These are phyloP conservation scores for Archilochus colubris DNA, from an alignment of 2,113 vertebrate species.

Conservation along the genomic window DNA sequence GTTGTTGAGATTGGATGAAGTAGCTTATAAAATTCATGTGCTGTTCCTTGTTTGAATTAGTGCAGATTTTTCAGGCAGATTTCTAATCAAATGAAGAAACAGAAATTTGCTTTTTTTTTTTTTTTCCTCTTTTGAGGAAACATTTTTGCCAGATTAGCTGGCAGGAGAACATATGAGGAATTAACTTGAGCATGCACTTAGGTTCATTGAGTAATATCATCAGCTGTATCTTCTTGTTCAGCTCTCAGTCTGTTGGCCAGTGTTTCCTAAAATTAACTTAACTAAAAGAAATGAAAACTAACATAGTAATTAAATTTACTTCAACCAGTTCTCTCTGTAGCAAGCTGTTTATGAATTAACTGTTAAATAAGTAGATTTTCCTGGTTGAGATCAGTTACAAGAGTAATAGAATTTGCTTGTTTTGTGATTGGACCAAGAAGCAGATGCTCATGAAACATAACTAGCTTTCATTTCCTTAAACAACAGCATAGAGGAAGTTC, in stretches of 20 bases:
- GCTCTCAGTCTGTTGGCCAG: not conserved
- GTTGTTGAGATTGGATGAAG: constrained; percentile 27
- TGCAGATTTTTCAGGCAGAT: constrained; percentile 14
- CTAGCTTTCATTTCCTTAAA: not conserved
- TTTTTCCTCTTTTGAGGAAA: not conserved
- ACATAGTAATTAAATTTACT: not conserved
- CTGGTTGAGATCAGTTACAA: not conserved
- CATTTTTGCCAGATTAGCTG: not conserved
- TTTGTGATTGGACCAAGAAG: not conserved
- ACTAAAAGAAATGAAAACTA: not conserved
- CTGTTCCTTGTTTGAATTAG: constrained; percentile 17
- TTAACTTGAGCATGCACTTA: not conserved
- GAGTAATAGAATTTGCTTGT: not conserved
- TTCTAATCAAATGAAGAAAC: constrained; percentile 15
- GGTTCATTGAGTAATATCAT: not conserved
- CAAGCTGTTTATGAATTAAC: not conserved
- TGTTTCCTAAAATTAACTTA: not conserved
- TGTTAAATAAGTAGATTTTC: not conserved
- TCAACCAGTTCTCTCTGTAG: not conserved
- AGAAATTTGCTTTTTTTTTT: constrained; percentile 18
- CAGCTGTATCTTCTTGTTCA: not conserved
- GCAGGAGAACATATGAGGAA: not conserved
- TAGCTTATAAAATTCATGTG: not conserved
- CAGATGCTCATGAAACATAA: not conserved
- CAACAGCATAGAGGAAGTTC: not conserved